phyloP scores from a whole-genome alignment of 2,113 vertebrate species.

The Abramis brama region DNA sequence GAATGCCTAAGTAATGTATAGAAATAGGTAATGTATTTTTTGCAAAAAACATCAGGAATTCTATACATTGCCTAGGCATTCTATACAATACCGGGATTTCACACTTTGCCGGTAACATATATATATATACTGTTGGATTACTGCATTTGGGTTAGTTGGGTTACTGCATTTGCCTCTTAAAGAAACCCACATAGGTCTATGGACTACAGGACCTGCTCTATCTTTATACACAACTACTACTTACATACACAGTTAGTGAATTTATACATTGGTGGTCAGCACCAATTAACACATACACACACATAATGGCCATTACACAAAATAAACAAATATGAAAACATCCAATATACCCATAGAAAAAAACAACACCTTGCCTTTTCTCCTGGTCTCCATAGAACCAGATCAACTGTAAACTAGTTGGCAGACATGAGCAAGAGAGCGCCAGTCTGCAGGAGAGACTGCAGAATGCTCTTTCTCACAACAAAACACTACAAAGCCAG shows the following conservation, averaged over 20 bases:
- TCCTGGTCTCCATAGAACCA: slow-evolving; percentile 76
- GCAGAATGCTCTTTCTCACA: slow-evolving; percentile 84
- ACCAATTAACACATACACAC: too few species aligned
- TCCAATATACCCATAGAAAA: neutral
- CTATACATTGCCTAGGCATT: too few species aligned
- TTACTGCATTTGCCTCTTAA: too few species aligned
- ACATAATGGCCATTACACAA: neutral
- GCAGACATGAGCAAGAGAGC: slow-evolving; percentile 84
- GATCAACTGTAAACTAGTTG: slow-evolving; percentile 84
- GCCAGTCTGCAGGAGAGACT: slow-evolving; percentile 84
- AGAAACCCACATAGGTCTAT: neutral
- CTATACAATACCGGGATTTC: too few species aligned
- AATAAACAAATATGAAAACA: neutral
- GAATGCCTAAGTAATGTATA: too few species aligned
- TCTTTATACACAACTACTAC: neutral
- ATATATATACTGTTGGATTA: too few species aligned
- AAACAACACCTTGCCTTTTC: neutral
- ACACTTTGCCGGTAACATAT: too few species aligned
- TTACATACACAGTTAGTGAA: neutral
- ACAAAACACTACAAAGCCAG: slow-evolving; percentile 87
- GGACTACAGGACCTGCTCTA: neutral
- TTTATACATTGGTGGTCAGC: neutral
- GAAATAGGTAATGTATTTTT: too few species aligned
- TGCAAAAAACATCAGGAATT: too few species aligned
- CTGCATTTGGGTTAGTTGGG: too few species aligned